A percentile compares a stretch with the other conserved stretches of the same genome.
Conservation (phyloP, 2,113 vertebrate species). For the Tringa solitaria region DNA sequence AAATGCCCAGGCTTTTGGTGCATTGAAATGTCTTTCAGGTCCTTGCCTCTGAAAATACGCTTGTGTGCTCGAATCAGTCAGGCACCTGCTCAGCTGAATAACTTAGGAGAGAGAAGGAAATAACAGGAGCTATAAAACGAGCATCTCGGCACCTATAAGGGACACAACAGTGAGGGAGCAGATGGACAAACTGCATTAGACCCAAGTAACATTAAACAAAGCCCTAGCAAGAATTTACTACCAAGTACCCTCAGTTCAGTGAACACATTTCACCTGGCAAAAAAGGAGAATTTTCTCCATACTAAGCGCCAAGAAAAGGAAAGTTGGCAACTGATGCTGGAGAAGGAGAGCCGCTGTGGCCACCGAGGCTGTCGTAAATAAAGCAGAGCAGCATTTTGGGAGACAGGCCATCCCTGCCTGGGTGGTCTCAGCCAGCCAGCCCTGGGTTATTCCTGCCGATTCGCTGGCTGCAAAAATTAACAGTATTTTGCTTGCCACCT, state of each 20-base stretch:
- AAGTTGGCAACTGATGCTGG: not conserved
- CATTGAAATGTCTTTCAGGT: not conserved
- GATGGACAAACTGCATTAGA: not conserved
- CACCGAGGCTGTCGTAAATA: not conserved
- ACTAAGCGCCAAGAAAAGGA: not conserved
- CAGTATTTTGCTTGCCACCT: not conserved
- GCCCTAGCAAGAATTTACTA: not conserved
- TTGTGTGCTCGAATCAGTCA: not conserved
- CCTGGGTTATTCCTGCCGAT: accelerated
- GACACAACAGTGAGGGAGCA: not conserved
- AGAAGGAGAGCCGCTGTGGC: not conserved
- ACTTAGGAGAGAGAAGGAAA: not conserved
- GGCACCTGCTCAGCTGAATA: not conserved
- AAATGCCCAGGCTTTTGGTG: not conserved
- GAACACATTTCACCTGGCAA: not conserved
- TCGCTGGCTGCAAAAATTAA: not conserved
- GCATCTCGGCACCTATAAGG: not conserved
- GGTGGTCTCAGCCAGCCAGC: not conserved
- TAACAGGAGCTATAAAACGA: not conserved
- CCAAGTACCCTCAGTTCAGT: not conserved
- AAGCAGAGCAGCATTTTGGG: not conserved
- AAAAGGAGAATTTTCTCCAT: not conserved
- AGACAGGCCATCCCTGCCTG: slow-evolving; percentile 6
- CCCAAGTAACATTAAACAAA: not conserved
- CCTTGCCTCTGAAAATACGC: not conserved